Base-by-base conservation (phyloP, 2,888 invertebrate species). In the Baronia brevicornis region DNA sequence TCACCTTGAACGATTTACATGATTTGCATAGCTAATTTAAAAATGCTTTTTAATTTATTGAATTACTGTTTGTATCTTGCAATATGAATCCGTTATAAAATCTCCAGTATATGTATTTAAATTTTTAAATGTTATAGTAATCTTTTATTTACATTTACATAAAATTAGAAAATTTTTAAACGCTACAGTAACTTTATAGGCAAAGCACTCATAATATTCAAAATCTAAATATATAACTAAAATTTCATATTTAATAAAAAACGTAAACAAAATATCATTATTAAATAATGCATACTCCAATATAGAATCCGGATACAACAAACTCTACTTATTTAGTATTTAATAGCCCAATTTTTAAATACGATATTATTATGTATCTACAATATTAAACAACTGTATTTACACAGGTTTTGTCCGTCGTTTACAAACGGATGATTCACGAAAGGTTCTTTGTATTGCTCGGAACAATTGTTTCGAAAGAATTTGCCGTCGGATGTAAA, bases 1-100 rank as follows among this genome's bases (percentile, higher is more conserved):
- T 75, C 57, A 71, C 74, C 74, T 78, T 75, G 75, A 74, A 72
- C 48, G 49, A 38, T 50, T 51, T 49, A 43, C 39, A 43, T 41
- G 24, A 46, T 47, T 48, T 38, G 41, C 40, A 50, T 50, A 41
- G 42, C 40, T 43, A 36, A 42, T 36, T 37, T 39, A 38, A 33
- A 33, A 32, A 30, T 36, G 28, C 29, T 22, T 17, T 9, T 33
- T 36, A 17, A 30, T 20, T 19, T 23, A 7, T 18, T 18, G 15
- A 15, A 10, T 9, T 3, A 11, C 25, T 13, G 6, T n/a, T 15
- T n/a, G n/a, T n/a, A n/a, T n/a, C n/a, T n/a, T n/a, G n/a, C n/a
- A n/a, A n/a, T n/a, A n/a, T n/a, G n/a, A n/a, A n/a, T n/a, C n/a
- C n/a, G n/a, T n/a, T n/a, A n/a, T n/a, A n/a, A n/a, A n/a, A n/a